Evolutionary conservation across 2,797 vertebrate genomes (phyloP).

Genomic region (Urosaurus nigricauda): DNA sequence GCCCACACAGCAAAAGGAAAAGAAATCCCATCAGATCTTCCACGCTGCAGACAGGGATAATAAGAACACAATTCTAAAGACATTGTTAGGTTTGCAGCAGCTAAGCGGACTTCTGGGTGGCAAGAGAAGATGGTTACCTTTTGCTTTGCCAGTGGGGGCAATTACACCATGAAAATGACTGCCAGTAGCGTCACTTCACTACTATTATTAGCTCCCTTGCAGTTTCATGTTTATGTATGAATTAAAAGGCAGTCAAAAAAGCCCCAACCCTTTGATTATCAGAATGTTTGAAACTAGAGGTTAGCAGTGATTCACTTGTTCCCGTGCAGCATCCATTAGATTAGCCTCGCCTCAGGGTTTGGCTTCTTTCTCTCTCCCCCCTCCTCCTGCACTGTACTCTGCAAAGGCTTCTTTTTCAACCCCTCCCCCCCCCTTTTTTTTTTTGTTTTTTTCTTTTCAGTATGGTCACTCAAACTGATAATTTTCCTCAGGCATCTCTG

Average conservation of each 20-base stretch:
- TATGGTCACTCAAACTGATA: not conserved
- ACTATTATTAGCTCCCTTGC: slow-evolving; percentile 64
- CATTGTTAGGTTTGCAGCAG: slow-evolving; percentile 24
- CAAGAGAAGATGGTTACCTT: slow-evolving; percentile 38
- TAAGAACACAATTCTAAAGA: not conserved
- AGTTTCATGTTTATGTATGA: slow-evolving; percentile 50
- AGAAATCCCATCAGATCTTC: not conserved
- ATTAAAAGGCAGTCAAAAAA: slow-evolving; percentile 62
- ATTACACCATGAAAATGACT: slow-evolving; percentile 55
- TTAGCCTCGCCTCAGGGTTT: not conserved
- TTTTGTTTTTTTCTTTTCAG: not conserved
- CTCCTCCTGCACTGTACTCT: too few species aligned
- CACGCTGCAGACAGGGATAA: not conserved
- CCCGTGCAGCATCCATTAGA: not conserved
- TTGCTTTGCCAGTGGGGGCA: slow-evolving; percentile 34
- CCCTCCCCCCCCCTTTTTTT: too few species aligned
- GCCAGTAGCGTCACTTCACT: slow-evolving; percentile 32
- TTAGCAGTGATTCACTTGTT: slow-evolving; percentile 35
- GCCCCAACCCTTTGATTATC: slow-evolving; percentile 57
- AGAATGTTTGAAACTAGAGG: slow-evolving; percentile 56
- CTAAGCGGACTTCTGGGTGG: slow-evolving; percentile 13
- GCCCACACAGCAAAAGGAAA: not conserved
- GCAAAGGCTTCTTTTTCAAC: not conserved
- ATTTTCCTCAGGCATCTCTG: not conserved
- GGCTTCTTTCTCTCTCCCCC: not conserved